A percentile compares a stretch with the other conserved stretches of the same genome.
phyloP scores from a whole-genome alignment of 2,113 vertebrate genomes.

The Entelurus aequoreus region DNA sequence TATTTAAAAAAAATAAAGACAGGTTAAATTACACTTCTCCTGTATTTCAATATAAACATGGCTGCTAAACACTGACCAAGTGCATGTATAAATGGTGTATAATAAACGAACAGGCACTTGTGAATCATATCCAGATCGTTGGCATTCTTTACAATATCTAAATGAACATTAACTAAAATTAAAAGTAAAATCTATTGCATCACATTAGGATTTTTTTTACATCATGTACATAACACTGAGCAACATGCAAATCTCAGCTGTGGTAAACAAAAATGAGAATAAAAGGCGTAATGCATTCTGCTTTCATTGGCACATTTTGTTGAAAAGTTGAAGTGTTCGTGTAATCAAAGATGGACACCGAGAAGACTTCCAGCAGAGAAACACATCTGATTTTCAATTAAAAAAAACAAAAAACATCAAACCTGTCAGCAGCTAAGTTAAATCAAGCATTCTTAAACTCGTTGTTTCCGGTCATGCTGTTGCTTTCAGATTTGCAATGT shows the following conservation, averaged over 20 bases:
- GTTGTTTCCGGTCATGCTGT: not conserved
- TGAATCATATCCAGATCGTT: conserved; percentile 21
- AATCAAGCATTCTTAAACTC: conserved; percentile 6
- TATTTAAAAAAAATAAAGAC: not conserved
- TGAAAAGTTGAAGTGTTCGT: conserved; percentile 34
- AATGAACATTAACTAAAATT: conserved; percentile 13
- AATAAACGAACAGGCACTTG: conserved; percentile 37
- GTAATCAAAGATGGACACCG: conserved; percentile 10
- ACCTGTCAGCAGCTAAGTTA: conserved; percentile 15
- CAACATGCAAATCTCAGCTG: conserved; percentile 41
- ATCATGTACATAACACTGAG: conserved; percentile 60
- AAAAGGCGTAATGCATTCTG: conserved; percentile 20
- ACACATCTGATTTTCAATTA: not conserved
- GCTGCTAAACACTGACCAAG: not conserved
- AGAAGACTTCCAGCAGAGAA: not conserved
- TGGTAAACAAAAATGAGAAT: conserved; percentile 30
- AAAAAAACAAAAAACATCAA: conserved; percentile 12
- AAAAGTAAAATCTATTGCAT: conserved; percentile 40
- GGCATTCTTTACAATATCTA: conserved; percentile 38
- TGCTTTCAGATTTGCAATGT: conserved; percentile 8
- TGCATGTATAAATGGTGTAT: conserved; percentile 3
- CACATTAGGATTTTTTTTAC: conserved; percentile 19
- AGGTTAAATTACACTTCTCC: not conserved
- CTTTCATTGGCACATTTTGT: conserved; percentile 63
- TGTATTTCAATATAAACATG: not conserved